Conservation (phyloP, 1,140 invertebrate genomes). For the Drosophila repleta region DNA sequence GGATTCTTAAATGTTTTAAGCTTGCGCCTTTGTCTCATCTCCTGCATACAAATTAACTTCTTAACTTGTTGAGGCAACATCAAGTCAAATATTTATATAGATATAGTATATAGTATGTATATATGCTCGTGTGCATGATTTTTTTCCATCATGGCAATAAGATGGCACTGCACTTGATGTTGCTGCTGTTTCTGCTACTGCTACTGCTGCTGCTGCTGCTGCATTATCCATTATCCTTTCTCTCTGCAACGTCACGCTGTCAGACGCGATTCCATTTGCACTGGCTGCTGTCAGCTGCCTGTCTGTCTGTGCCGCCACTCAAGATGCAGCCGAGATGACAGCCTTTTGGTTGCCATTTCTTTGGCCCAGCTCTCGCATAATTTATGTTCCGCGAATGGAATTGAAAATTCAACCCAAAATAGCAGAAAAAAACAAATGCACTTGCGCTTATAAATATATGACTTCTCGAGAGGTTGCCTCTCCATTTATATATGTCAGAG, state of each 20-base stretch:
- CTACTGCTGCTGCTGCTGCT: slow-evolving; percentile 14
- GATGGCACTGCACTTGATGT: neutral
- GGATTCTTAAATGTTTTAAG: slow-evolving; percentile 15
- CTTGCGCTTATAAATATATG: neutral
- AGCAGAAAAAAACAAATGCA: neutral
- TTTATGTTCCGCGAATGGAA: slow-evolving; percentile 64
- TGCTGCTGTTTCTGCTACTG: slow-evolving; percentile 12
- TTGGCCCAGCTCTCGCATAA: slow-evolving; percentile 51
- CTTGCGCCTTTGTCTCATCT: slow-evolving; percentile 2
- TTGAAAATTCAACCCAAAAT: slow-evolving; percentile 21
- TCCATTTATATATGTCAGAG: slow-evolving; percentile 64
- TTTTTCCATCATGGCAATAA: slow-evolving; percentile 10
- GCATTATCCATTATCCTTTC: slow-evolving; percentile 13
- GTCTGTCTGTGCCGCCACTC: slow-evolving; percentile 49
- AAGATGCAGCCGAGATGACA: slow-evolving; percentile 63
- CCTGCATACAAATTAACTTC: slow-evolving; percentile 44
- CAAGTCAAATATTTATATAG: slow-evolving; percentile 18
- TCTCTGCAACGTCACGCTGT: slow-evolving; percentile 19
- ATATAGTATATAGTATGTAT: slow-evolving; percentile 4
- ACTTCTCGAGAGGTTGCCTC: slow-evolving; percentile 20
- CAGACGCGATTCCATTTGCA: slow-evolving; percentile 73
- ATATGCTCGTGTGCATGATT: slow-evolving; percentile 17
- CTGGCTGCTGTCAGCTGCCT: slow-evolving; percentile 52
- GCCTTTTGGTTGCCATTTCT: slow-evolving; percentile 56
- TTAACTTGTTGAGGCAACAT: slow-evolving; percentile 36